Percentiles rank a stretch among this genome's conserved stretches.
phyloP scores from a whole-genome alignment of 2,888 invertebrate species.

The Serripes groenlandicus region DNA sequence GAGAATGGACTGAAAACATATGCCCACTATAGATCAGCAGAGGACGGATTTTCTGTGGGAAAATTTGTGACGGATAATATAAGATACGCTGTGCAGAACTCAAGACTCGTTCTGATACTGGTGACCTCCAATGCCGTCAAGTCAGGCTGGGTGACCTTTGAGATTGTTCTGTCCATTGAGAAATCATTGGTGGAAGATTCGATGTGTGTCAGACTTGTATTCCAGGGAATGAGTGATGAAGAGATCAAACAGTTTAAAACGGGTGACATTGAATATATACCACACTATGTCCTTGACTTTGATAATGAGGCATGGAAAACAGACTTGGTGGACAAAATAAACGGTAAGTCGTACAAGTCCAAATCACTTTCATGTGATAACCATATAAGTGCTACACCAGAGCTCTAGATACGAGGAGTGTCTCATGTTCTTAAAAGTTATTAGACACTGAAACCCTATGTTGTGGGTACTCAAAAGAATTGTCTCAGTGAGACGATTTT shows the following conservation, averaged over 20 bases:
- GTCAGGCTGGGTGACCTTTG: slow-evolving; percentile 53
- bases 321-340: slow-evolving; percentile 26
- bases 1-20: slow-evolving; percentile 22
- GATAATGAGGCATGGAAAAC: slow-evolving; percentile 37
- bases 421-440: too few species aligned
- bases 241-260: slow-evolving; percentile 35
- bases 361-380: too few species aligned
- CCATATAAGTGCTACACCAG: too few species aligned
- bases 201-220: slow-evolving; percentile 49
- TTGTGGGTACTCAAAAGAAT: too few species aligned
- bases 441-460: too few species aligned
- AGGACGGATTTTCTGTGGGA: slow-evolving; percentile 24
- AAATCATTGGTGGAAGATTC: slow-evolving; percentile 40
- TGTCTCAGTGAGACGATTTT: too few species aligned
- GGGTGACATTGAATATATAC: slow-evolving; percentile 37
- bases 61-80: slow-evolving; percentile 48
- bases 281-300: slow-evolving; percentile 41
- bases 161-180: slow-evolving; percentile 49
- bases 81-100: slow-evolving; percentile 30
- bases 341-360: too few species aligned
- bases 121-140: slow-evolving; percentile 42
- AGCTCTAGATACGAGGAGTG: too few species aligned
- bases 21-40: slow-evolving; percentile 42
- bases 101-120: slow-evolving; percentile 42
- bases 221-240: slow-evolving; percentile 32